These are phyloP conservation scores for Xenotilapia flavipinnis DNA, from an alignment of 2,113 vertebrate species.

Conservation along the genomic window DNA sequence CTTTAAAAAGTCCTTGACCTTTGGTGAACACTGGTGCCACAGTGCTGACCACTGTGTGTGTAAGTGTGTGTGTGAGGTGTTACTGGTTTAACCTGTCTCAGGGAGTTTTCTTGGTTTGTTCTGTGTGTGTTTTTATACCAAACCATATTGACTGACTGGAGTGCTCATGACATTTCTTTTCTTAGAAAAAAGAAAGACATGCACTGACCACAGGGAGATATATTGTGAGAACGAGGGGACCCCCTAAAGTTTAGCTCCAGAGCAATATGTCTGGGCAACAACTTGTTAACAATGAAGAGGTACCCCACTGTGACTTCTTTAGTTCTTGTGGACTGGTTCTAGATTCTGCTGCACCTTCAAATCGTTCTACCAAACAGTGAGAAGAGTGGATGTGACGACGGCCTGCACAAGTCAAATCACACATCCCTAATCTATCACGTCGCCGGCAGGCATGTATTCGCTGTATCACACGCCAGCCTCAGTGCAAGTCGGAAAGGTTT, in stretches of 20 bases:
- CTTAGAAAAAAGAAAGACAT: neutral
- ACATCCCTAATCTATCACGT: neutral
- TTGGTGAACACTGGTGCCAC: neutral
- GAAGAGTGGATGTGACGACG: neutral
- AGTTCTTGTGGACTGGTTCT: neutral
- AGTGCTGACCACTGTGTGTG: neutral
- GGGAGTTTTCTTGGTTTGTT: neutral
- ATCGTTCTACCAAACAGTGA: neutral
- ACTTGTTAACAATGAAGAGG: neutral
- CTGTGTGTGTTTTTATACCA: neutral
- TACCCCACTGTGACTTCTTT: neutral
- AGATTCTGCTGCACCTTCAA: neutral
- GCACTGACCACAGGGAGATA: neutral
- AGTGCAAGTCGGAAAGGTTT: neutral
- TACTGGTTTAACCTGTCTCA: neutral
- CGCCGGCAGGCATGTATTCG: neutral
- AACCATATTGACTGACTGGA: neutral
- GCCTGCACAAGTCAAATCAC: neutral
- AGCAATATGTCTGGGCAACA: neutral
- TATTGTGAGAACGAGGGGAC: neutral
- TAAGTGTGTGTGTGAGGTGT: neutral
- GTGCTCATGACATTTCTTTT: neutral
- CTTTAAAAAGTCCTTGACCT: constrained; percentile 43
- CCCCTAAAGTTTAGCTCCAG: neutral
- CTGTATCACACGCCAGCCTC: neutral